Conservation (phyloP, 2,797 vertebrate genomes). For the Chaunax sp. region DNA sequence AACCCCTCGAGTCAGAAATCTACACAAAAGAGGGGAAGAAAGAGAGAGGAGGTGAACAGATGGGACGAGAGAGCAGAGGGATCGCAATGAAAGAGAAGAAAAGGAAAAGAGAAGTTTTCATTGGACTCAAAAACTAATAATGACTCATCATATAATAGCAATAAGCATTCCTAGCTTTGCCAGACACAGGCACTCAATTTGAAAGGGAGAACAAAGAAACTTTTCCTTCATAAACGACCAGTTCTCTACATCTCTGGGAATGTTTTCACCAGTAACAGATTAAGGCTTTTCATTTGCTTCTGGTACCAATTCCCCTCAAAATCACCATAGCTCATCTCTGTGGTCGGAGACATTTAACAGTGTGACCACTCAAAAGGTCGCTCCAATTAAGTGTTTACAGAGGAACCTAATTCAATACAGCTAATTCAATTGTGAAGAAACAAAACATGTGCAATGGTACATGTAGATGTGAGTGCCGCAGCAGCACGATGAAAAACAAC, state of each 20-base stretch:
- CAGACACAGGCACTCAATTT: conserved; percentile 46
- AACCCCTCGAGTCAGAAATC: conserved; percentile 56
- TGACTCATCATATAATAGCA: conserved; percentile 65
- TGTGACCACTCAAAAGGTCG: conserved; percentile 63
- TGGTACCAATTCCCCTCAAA: conserved; percentile 61
- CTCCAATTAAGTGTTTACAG: conserved; percentile 67
- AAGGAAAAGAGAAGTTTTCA: conserved; percentile 40
- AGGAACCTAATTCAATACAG: conserved; percentile 64
- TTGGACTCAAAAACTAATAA: conserved; percentile 59
- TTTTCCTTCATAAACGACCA: conserved; percentile 47
- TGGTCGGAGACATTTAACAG: conserved; percentile 57
- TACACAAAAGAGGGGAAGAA: conserved; percentile 34
- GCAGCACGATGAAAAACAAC: conserved; percentile 50
- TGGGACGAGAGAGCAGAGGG: conserved; percentile 16
- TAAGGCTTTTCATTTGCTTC: conserved; percentile 63
- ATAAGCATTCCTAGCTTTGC: conserved; percentile 49
- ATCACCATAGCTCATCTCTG: conserved; percentile 62
- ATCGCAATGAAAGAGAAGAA: conserved; percentile 8
- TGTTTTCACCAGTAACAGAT: conserved; percentile 59
- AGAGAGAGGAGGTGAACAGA: conserved; percentile 28
- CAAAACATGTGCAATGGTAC: conserved; percentile 67
- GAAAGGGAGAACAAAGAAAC: conserved; percentile 39
- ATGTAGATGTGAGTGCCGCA: conserved; percentile 59
- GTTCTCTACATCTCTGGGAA: conserved; percentile 61
- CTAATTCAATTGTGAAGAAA: conserved; percentile 68